Evolutionary conservation across 2,888 invertebrate genomes (phyloP).

Genomic region (Tetramorium bicarinatum): DNA sequence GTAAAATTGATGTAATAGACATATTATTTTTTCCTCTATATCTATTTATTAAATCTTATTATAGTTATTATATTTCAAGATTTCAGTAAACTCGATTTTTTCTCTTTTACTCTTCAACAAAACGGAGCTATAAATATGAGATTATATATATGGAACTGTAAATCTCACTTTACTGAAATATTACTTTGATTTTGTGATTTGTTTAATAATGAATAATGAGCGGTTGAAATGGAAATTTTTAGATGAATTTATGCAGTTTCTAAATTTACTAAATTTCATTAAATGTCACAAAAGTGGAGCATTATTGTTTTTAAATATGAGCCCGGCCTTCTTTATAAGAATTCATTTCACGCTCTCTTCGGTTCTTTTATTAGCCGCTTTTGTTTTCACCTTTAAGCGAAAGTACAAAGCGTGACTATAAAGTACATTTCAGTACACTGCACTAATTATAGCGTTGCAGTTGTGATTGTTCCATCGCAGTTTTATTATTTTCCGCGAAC

Average conservation of each 20-base stretch:
- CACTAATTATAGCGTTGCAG: not conserved
- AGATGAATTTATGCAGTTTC: conserved; percentile 34
- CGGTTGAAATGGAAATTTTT: conserved; percentile 66
- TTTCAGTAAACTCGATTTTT: conserved; percentile 12
- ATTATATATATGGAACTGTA: conserved; percentile 58
- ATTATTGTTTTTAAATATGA: conserved; percentile 66
- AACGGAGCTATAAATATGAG: not conserved
- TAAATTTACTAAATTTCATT: conserved; percentile 54
- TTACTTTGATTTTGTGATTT: conserved; percentile 64
- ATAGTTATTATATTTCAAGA: not conserved
- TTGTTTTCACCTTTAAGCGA: not conserved
- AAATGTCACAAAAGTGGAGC: conserved; percentile 67
- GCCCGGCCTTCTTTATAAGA: conserved; percentile 63
- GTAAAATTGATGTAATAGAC: not conserved
- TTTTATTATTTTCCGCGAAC: not conserved
- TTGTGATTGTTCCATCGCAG: not conserved
- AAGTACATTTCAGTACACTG: not conserved
- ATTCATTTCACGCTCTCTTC: conserved; percentile 17
- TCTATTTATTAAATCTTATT: too few relatives aligned
- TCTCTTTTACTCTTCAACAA: not conserved
- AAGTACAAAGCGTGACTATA: not conserved
- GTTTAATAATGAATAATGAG: conserved; percentile 67
- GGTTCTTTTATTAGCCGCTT: not conserved
- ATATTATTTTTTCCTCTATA: not conserved
- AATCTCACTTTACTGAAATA: conserved; percentile 65